Evolutionary conservation across 2,797 vertebrate species (phyloP), one percentile per base, ranked within the genome.

Genomic region (Amblyopsis hoosieri): DNA sequence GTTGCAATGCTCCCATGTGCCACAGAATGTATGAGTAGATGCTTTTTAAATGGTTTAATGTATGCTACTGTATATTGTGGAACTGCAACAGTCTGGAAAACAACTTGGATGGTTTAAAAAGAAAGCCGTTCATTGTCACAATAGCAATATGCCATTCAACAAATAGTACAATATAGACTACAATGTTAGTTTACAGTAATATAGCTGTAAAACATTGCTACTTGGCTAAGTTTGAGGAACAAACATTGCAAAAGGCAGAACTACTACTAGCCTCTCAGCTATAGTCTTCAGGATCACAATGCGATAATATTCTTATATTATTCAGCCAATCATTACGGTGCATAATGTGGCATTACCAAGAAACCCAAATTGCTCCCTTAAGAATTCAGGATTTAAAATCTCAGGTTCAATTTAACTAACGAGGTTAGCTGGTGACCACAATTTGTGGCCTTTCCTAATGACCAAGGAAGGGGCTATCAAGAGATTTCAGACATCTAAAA

Each of bases 341-440:
- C 33, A 8, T 37, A 37, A 37, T 15, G 45, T 52, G 51, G 55
- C 42, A 31, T 76, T 69, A 80, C 74, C 72, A 67, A 79, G 60
- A 84, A 81, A 78, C 66, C 62, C 69, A 78, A 23, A 48, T 60
- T 2, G 3, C 14, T 52, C 14, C 54, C 47, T 15, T 62, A 50
- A 65, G 60, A 6, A 46, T 42, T 15, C 45, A n/a, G n/a, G 53
- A 2, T 4, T 64, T 23, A 23, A 67, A 64, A 67, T 56, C 5
- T 60, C 55, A 15, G 37, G n/a, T 69, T 65, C 15, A 61, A 47
- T 54, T 60, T 29, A 14, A 23, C 4, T 19, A 11, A 19, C 54
- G 13, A 57, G n/a, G 42, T 12, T 14, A 29, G 17, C n/a, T 51
- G 19, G 19, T 23, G 47, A 29, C 47, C 45, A 31, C 17, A n/a